A percentile compares a stretch with the other conserved stretches of the same genome.
Conservation (phyloP, 2,113 vertebrate genomes). For the Paedocypris sp. region DNA sequence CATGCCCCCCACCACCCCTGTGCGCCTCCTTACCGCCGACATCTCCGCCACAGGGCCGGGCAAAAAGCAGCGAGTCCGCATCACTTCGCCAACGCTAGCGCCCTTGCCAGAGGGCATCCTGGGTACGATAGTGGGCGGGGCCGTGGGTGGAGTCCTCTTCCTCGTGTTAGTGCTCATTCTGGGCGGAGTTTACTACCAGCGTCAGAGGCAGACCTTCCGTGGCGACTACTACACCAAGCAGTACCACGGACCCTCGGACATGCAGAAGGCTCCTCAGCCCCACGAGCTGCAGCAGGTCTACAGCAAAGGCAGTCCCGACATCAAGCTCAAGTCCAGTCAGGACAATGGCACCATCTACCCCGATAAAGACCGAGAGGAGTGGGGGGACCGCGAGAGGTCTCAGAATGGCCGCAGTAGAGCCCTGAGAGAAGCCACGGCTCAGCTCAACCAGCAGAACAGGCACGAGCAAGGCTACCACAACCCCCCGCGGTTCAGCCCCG, state of each 20-base stretch:
- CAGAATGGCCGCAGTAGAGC: constrained; percentile 60
- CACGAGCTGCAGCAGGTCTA: constrained; percentile 78
- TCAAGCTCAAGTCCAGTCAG: constrained; percentile 70
- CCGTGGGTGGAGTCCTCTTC: constrained; percentile 88
- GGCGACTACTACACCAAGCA: constrained; percentile 94
- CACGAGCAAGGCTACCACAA: constrained; percentile 40
- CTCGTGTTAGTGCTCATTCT: constrained; percentile 79
- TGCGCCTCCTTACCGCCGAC: constrained; percentile 76
- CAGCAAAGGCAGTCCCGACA: constrained; percentile 54
- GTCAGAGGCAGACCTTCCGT: constrained; percentile 82
- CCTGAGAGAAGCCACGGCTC: constrained; percentile 51
- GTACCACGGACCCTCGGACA: constrained; percentile 81
- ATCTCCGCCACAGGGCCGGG: constrained; percentile 76
- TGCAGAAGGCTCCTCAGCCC: constrained; percentile 81
- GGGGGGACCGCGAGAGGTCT: constrained; percentile 69
- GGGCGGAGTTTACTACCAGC: constrained; percentile 76
- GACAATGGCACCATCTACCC: constrained; percentile 57
- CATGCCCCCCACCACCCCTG: constrained; percentile 85
- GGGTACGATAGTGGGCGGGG: constrained; percentile 83
- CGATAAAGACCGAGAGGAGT: constrained; percentile 81
- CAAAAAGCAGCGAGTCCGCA: constrained; percentile 66
- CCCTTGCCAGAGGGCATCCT: constrained; percentile 80
- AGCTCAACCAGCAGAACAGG: constrained; percentile 41
- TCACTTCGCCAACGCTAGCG: constrained; percentile 81
- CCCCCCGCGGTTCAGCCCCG: constrained; percentile 58